Base-by-base conservation (phyloP, 1,140 invertebrate species). In the Seison nebaliae region DNA sequence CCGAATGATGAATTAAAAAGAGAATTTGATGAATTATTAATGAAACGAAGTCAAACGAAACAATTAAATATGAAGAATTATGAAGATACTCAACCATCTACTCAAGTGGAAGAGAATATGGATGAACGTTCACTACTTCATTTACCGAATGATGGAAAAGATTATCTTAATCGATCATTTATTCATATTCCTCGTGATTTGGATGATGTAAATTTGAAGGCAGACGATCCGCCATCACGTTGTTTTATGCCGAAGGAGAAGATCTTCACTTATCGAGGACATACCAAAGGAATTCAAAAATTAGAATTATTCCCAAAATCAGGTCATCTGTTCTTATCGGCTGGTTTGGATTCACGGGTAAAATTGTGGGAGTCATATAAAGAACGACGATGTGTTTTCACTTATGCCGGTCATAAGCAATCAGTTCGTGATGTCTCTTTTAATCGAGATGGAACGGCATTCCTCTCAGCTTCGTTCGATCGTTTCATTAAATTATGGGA, bases 301-400 rank as follows among this genome's bases (percentile, higher is more conserved):
- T 83, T 94, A 37, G 67, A 76, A 43, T 93, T 80, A 78, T 88
- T 93, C 51, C 91, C 91, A 5, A 64, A 67, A 45, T 79, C 79
- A 9, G 91, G 76, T 0, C 91, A 98, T 64, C 67, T 98, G 35
- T 62, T 96, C 44, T 60, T 98, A 1, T 93, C 88, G 5, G 75
- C 72, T 42, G 76, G 81, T 50, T 91, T 98, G 84, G 91, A 98
- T 58, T 74, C 71, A 46, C 72, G 84, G 48, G 76, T 96, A 19
- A 91, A 91, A 66, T 37, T 51, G 18, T 96, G 86, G 86, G 83
- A 98, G 63, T 84, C 96, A 0, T 98, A 91, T 53, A 83, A 83
- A 42, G 76, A 88, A 32, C 64, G 83, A 43, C 67, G 81, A 36
- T 86, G 80, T 51, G 65, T 96, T n/a, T 64, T 80, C 36, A 94